These are phyloP conservation scores for Alcedo quadribrachys DNA, from an alignment of 2,797 vertebrate species.

Conservation along the genomic window DNA sequence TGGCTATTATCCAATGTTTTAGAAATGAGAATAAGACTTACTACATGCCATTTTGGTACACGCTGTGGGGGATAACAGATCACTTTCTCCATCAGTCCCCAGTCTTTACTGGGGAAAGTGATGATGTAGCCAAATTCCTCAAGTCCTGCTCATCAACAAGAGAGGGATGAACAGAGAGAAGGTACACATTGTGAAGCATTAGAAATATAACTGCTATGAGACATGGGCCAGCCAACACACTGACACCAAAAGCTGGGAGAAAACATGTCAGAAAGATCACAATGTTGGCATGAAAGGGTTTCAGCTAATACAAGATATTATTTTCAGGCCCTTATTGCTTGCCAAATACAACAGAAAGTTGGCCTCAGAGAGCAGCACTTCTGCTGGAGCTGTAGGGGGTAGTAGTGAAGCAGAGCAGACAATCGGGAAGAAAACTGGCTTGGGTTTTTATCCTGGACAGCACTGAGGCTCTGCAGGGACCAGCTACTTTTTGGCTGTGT, in stretches of 20 bases:
- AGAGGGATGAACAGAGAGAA: conserved; percentile 25
- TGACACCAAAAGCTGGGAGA: conserved; percentile 61
- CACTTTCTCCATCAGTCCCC: conserved; percentile 38
- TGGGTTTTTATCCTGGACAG: conserved; percentile 23
- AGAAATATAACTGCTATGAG: conserved; percentile 35
- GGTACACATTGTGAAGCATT: conserved; percentile 37
- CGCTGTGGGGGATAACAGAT: conserved; percentile 27
- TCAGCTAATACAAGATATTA: conserved; percentile 70
- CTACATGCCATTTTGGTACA: conserved; percentile 57
- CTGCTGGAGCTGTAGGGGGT: conserved; percentile 4
- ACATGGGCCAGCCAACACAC: conserved; percentile 34
- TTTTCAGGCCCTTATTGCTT: conserved; percentile 39
- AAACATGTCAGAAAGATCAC: conserved; percentile 63
- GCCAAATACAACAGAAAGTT: conserved; percentile 66
- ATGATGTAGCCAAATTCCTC: conserved; percentile 36
- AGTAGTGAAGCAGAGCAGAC: neutral
- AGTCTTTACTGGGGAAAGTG: neutral
- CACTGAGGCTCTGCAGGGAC: neutral
- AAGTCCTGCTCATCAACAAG: neutral
- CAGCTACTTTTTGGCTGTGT: conserved; percentile 5
- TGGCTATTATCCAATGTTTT: conserved; percentile 35
- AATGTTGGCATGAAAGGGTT: conserved; percentile 52
- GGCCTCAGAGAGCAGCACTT: conserved; percentile 49
- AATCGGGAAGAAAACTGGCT: neutral
- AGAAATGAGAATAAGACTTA: conserved; percentile 46